Percentiles rank a stretch among this genome's conserved stretches.
Conservation (phyloP, 2,888 invertebrate species). For the Drosophila sordidula region DNA sequence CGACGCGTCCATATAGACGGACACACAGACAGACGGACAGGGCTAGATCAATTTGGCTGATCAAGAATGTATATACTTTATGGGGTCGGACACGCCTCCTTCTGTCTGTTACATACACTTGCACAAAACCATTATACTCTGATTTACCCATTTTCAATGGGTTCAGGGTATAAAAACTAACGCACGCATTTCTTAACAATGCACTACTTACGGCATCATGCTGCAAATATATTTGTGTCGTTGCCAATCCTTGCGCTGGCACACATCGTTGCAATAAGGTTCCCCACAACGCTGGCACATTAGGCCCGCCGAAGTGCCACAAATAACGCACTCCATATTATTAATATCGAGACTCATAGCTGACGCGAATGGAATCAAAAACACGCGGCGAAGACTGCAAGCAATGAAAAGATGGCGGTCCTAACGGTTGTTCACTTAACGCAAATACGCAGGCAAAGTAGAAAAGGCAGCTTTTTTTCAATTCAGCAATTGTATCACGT, state of each 20-base stretch:
- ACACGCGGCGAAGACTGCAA: conserved; percentile 1
- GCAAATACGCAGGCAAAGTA: background rate
- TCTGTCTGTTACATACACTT: no score
- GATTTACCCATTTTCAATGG: no score
- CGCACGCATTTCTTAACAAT: background rate
- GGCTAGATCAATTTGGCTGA: no score
- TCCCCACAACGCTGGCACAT: conserved; percentile 65
- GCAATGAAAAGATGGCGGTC: conserved; percentile 25
- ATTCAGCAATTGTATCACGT: background rate
- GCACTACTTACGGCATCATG: conserved; percentile 54
- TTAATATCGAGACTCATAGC: conserved; percentile 3
- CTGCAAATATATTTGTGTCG: conserved; percentile 44
- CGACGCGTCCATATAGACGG: no score
- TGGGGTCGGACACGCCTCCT: no score
- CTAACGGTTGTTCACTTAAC: conserved; percentile 41
- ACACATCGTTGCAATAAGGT: conserved; percentile 47
- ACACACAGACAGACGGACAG: no score
- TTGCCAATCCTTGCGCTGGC: conserved; percentile 63
- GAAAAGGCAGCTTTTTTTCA: background rate
- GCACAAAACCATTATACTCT: no score
- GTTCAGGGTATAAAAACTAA: no score
- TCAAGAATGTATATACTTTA: no score
- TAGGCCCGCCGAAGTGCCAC: conserved; percentile 12
- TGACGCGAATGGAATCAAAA: background rate
- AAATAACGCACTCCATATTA: conserved; percentile 31